Percentiles rank a stretch among this genome's conserved stretches.
phyloP scores from a whole-genome alignment of 2,113 vertebrate genomes.

The Otolemur garnettii region DNA sequence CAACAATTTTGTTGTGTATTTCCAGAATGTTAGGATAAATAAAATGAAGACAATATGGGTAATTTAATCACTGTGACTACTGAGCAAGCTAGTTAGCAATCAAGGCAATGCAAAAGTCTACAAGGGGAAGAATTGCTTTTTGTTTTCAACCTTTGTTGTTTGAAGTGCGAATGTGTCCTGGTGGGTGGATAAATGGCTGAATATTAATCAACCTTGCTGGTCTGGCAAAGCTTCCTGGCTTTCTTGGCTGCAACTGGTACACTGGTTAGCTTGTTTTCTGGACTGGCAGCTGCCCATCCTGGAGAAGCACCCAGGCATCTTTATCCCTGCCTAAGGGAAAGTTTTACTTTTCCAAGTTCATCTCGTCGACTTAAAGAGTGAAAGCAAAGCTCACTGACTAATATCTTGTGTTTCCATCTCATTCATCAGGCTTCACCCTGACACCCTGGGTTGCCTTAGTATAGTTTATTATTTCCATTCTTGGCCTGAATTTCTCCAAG shows the following conservation, averaged over 20 bases:
- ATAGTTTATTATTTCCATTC: conserved; percentile 37
- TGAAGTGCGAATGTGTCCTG: conserved; percentile 65
- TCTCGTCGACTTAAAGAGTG: conserved; percentile 43
- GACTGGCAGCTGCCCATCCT: conserved; percentile 50
- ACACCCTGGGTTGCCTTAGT: neutral
- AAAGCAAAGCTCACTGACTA: conserved; percentile 42
- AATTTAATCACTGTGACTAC: conserved; percentile 79
- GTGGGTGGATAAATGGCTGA: conserved; percentile 67
- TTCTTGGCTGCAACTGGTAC: conserved; percentile 62
- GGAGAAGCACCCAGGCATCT: neutral
- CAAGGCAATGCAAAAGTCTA: conserved; percentile 50
- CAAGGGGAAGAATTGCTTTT: conserved; percentile 74
- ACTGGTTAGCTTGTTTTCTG: conserved; percentile 58
- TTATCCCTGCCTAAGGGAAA: conserved; percentile 60
- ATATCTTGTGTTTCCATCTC: conserved; percentile 37
- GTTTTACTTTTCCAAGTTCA: conserved; percentile 58
- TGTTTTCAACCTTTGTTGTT: conserved; percentile 76
- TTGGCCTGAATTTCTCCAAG: conserved; percentile 21
- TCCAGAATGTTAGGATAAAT: conserved; percentile 42
- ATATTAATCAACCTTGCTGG: conserved; percentile 71
- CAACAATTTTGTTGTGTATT: neutral
- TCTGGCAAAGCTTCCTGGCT: conserved; percentile 65
- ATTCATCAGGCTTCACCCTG: conserved; percentile 52
- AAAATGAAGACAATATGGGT: conserved; percentile 45
- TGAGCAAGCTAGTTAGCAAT: conserved; percentile 67